Evolutionary conservation across 2,113 vertebrate species (phyloP), one percentile per base, ranked within the genome.

Genomic region (Thomomys bottae): DNA sequence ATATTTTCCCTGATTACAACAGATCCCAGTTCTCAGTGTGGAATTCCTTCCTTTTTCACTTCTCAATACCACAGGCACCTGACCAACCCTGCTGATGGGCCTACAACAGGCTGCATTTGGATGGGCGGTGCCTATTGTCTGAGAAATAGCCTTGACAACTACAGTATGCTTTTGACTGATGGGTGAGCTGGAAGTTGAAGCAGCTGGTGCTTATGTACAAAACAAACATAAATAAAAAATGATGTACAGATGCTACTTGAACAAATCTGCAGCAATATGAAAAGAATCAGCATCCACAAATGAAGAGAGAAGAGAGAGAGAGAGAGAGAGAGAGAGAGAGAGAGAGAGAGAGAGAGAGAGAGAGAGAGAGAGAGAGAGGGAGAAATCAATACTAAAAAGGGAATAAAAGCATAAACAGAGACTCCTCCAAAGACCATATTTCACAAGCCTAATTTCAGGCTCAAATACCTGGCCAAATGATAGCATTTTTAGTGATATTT

Each of bases 151-250:
- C 54, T 36, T 64, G 59, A 20, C n/a, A 64, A 8, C 11, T 54
- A 8, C 28, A 42, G 36, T 73, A 36, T 18, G 64, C 81, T 68
- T 70, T 64, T 84, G 83, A 81, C 26, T 81, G 81, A 87, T 67
- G 70, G 40, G 59, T 30, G 24, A 71, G 42, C 63, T 88, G 79
- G 38, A 84, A 92, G 6, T 87, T 57, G 92, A 88, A 92, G 84
- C 93, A 90, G 94, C 93, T 92, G 79, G 93, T 90, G 81, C 82
- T 95, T 81, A 94, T 82, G 84, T 84, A 83, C 96, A 95, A 96
- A 95, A 94, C 94, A 97, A 93, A 96, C 80, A 93, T 93, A 94
- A 97, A 95, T 92, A 95, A 95, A 87, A 89, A 96, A 92, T 87
- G 93, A 94, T 78, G 87, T 94, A 84, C 77, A 92, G 80, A 94